Conservation (phyloP, 2,888 invertebrate species). For the Lapara coniferarum region DNA sequence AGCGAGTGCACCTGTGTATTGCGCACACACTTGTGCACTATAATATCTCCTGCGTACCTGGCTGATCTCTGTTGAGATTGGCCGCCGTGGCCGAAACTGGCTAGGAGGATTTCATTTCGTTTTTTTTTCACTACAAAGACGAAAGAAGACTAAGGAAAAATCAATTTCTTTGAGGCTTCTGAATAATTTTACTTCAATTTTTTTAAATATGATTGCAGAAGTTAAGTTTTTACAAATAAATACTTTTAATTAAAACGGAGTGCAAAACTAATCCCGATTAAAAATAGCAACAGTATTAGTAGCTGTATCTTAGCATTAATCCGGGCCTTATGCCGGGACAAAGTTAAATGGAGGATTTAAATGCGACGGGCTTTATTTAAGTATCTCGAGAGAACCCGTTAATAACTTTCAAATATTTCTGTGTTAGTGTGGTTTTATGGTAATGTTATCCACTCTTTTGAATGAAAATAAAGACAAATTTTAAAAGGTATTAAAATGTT, state of each 20-base stretch:
- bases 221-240: slow-evolving; percentile 12
- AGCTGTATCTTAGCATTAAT: slow-evolving; percentile 61
- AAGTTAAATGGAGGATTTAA: slow-evolving; percentile 73
- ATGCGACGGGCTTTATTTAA: slow-evolving; percentile 62
- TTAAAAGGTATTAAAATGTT: no score
- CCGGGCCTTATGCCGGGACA: slow-evolving; percentile 60
- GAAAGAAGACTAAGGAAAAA: slow-evolving; percentile 3
- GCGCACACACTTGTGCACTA: no score
- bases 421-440: background rate
- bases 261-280: slow-evolving; percentile 55
- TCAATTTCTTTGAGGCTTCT: background rate
- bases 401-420: slow-evolving; percentile 43
- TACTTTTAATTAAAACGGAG: slow-evolving; percentile 48
- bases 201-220: background rate
- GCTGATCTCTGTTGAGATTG: no score
- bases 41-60: no score
- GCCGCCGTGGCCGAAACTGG: no score
- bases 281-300: slow-evolving; percentile 54
- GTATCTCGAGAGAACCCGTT: slow-evolving; percentile 49
- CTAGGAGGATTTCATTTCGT: no score
- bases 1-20: no score
- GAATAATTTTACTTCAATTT: no score
- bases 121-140: slow-evolving; percentile 1
- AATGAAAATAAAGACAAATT: no score
- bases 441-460: background rate